Evolutionary conservation across 2,797 vertebrate genomes (phyloP).

Genomic region (Karalla daura): DNA sequence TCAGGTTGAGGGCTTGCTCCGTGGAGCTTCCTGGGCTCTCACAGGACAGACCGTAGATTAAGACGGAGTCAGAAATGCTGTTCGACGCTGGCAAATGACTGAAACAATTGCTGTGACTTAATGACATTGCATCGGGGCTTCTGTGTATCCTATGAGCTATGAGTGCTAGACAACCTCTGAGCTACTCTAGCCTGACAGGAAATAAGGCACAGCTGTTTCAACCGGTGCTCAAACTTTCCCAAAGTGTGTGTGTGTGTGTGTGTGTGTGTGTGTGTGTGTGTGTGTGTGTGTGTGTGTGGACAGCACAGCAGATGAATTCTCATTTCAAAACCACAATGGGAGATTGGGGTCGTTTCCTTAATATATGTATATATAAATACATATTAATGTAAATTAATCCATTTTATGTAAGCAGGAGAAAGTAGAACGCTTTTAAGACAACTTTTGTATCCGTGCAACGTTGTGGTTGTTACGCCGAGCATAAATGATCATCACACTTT

Average conservation of each 20-base stretch:
- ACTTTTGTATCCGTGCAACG: slow-evolving; percentile 24
- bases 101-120: too few relatives aligned
- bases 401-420: slow-evolving; percentile 15
- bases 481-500: slow-evolving; percentile 45
- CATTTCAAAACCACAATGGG: background rate
- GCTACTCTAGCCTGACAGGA: too few relatives aligned
- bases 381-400: slow-evolving; percentile 21
- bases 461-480: slow-evolving; percentile 21
- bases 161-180: too few relatives aligned
- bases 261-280: too few relatives aligned
- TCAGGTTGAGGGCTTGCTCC: too few relatives aligned
- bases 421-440: slow-evolving; percentile 10
- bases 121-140: too few relatives aligned
- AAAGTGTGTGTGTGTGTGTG: background rate
- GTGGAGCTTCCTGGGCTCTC: too few relatives aligned
- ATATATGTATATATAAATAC: slow-evolving; percentile 28
- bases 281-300: background rate
- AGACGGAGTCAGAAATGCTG: too few relatives aligned
- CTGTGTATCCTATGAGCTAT: background rate
- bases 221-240: background rate
- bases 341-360: slow-evolving; percentile 19
- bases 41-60: too few relatives aligned
- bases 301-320: background rate
- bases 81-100: too few relatives aligned
- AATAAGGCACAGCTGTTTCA: background rate